Conservation (phyloP, 2,888 invertebrate genomes). For the Osmoderma eremita region DNA sequence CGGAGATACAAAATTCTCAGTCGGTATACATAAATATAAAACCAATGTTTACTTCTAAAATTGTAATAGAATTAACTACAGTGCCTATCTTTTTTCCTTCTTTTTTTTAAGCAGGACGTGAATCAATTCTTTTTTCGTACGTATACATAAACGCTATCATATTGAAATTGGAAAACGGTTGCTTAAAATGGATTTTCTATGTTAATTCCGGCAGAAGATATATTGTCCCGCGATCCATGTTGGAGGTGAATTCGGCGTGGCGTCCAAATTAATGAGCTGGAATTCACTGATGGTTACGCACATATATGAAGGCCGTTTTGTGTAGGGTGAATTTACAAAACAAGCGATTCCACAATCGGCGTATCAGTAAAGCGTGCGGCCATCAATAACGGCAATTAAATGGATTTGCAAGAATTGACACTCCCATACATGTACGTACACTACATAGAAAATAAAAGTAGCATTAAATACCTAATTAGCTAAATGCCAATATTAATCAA, state of each 20-base stretch:
- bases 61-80: background rate
- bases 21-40: background rate
- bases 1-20: background rate
- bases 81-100: background rate
- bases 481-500: too few species aligned
- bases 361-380: too few species aligned
- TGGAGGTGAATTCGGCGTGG: constrained; percentile 7
- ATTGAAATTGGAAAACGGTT: constrained; percentile 38
- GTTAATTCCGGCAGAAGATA: constrained; percentile 31
- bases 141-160: constrained; percentile 26
- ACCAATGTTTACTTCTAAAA: background rate
- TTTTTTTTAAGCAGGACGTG: background rate
- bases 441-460: too few species aligned
- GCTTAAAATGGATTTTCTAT: constrained; percentile 39
- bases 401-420: too few species aligned
- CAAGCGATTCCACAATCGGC: background rate
- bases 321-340: background rate
- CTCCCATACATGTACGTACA: too few species aligned
- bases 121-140: background rate
- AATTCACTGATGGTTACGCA: constrained; percentile 7
- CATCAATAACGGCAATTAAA: too few species aligned
- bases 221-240: constrained; percentile 13
- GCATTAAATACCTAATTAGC: too few species aligned
- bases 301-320: background rate
- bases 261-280: constrained; percentile 8